Evolutionary conservation across 2,888 invertebrate species (phyloP).

Genomic region (Dione juno): DNA sequence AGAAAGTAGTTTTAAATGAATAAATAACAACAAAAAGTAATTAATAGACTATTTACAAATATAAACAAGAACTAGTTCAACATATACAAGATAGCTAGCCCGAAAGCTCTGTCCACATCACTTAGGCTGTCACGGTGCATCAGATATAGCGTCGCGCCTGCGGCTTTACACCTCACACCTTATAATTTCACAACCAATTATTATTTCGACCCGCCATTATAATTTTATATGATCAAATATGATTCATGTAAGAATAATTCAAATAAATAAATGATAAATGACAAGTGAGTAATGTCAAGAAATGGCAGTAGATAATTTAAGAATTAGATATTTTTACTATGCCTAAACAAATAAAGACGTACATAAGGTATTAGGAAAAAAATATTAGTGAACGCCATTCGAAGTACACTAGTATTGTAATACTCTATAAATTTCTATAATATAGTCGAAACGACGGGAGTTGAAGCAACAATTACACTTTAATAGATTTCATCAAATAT

Average conservation of each 20-base stretch:
- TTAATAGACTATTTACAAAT: neutral
- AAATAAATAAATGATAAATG: conserved; percentile 18
- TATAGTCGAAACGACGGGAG: too few species aligned
- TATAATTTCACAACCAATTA: conserved; percentile 78
- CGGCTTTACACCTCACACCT: conserved; percentile 72
- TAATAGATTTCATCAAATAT: too few species aligned
- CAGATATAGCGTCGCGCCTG: conserved; percentile 63
- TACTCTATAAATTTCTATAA: too few species aligned
- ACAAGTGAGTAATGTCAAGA: neutral
- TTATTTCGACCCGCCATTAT: conserved; percentile 43
- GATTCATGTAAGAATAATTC: conserved; percentile 24
- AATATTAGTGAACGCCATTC: too few species aligned
- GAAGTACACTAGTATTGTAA: too few species aligned
- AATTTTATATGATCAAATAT: conserved; percentile 34
- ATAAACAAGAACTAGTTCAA: conserved; percentile 15
- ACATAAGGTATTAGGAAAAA: too few species aligned
- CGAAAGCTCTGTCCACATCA: conserved; percentile 55
- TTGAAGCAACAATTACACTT: too few species aligned
- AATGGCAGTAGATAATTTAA: neutral
- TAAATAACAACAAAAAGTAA: neutral
- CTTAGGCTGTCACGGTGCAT: conserved; percentile 66
- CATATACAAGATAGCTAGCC: conserved; percentile 11
- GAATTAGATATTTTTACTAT: neutral
- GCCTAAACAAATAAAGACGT: too few species aligned
- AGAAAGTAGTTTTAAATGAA: neutral